phyloP scores from a whole-genome alignment of 1,140 invertebrate species.

The Tachypleus tridentatus region DNA sequence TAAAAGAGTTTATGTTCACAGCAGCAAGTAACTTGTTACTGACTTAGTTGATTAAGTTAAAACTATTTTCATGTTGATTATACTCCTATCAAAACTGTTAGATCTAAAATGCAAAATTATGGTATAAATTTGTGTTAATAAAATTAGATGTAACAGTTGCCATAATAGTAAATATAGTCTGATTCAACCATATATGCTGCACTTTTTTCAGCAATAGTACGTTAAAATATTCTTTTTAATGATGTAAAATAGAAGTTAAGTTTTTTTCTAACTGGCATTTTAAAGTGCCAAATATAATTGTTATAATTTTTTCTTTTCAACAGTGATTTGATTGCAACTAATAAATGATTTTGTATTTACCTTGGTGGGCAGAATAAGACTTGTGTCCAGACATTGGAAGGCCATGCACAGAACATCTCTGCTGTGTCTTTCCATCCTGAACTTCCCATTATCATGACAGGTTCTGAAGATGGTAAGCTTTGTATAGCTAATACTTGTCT shows the following conservation, averaged over 20 bases:
- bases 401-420: constrained; percentile 92
- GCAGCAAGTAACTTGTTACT: too few relatives aligned
- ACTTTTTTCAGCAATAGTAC: constrained; percentile 1
- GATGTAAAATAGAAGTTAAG: background rate
- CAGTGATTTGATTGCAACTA: background rate
- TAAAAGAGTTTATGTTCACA: too few relatives aligned
- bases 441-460: constrained; percentile 90
- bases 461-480: constrained; percentile 75
- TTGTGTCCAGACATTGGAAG: constrained; percentile 96
- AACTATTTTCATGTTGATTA: too few relatives aligned
- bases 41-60: too few relatives aligned
- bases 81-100: too few relatives aligned
- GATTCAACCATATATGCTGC: background rate
- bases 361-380: constrained; percentile 75
- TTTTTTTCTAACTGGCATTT: background rate
- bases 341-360: constrained; percentile 8
- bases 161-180: too few relatives aligned
- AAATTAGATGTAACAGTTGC: too few relatives aligned
- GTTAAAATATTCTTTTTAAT: background rate
- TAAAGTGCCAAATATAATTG: background rate
- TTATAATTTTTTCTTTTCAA: constrained; percentile 6
- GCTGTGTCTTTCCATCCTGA: constrained; percentile 87
- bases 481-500: background rate
- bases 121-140: too few relatives aligned
- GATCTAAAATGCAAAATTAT: too few relatives aligned